Base-by-base conservation (phyloP, 2,888 invertebrate genomes). In the Orgyia antiqua region DNA sequence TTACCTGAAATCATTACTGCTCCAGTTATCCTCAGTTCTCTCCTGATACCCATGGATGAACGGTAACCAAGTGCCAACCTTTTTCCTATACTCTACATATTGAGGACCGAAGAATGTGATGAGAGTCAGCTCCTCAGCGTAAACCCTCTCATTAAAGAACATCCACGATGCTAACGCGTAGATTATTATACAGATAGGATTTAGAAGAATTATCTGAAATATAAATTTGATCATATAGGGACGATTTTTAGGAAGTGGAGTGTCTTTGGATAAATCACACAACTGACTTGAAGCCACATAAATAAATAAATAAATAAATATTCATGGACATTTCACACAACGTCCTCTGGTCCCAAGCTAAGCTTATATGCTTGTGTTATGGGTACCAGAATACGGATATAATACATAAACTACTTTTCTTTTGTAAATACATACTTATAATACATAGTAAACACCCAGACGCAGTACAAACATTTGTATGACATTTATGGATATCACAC, bases 31-130 rank as follows among this genome's bases (percentile, higher is more conserved):
- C n/a, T n/a, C n/a, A n/a, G n/a, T n/a, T n/a, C n/a, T n/a, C n/a
- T n/a, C n/a, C n/a, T n/a, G n/a, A 20, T 57, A 60, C 0, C 64
- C 65, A 0, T 2, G 7, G 23, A 65, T 65, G 32, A 27, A 49
- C 0, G 66, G 65, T 23, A 65, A 46, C 0, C 66, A 62, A 0
- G 62, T 63, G 18, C 42, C 23, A 2, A 98, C 97, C 49, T 77
- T 80, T 42, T 90, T 87, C 74, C 98, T 96, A 75, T 99, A 99
- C 37, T 92, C 88, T 23, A 90, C 74, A 70, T 99, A 99, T 31
- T 94, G 90, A 39, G 91, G 90, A 0, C 96, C 97, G 72, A 99
- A 99, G 87, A 99, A 99, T 48, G 93, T 91, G 4, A 98, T 72
- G 32, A 99, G 83, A 3, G 93, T 94, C 31, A 93, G 88, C 84